These are phyloP conservation scores for Acomys russatus DNA, from an alignment of 2,797 vertebrate species.

Conservation along the genomic window DNA sequence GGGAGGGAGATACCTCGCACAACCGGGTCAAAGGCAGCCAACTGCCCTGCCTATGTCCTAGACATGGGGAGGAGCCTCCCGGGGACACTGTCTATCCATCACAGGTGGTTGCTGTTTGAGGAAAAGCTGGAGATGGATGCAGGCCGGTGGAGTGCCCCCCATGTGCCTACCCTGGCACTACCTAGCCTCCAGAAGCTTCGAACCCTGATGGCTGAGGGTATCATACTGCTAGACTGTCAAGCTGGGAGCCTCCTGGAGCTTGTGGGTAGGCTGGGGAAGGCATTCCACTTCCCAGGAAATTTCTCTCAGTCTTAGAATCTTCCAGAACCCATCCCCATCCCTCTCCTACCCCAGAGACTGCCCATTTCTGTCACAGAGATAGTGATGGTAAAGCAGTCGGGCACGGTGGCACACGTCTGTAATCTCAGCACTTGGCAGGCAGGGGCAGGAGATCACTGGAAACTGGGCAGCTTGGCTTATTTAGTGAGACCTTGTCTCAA, in stretches of 20 bases:
- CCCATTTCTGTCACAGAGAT: neutral
- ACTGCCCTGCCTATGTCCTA: neutral
- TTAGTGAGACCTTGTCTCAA: neutral
- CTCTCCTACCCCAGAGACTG: neutral
- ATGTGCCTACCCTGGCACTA: constrained; percentile 87
- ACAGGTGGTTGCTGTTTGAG: constrained; percentile 91
- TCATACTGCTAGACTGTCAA: constrained; percentile 78
- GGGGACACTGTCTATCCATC: neutral
- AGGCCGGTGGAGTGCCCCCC: constrained; percentile 89
- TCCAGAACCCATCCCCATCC: neutral
- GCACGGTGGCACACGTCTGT: neutral
- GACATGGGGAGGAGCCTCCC: neutral
- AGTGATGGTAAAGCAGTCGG: neutral
- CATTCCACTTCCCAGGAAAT: neutral
- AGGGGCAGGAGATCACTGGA: neutral
- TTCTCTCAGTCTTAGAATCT: constrained; percentile 15
- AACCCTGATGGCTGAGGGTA: constrained; percentile 72
- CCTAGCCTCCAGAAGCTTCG: constrained; percentile 89
- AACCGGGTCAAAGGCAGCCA: neutral
- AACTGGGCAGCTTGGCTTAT: neutral
- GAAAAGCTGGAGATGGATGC: constrained; percentile 90
- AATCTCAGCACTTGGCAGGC: neutral
- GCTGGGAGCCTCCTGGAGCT: constrained; percentile 80
- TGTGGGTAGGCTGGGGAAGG: constrained; percentile 81
- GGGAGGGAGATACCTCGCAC: neutral